phyloP scores from a whole-genome alignment of 2,113 vertebrate genomes.

The Origma solitaria region DNA sequence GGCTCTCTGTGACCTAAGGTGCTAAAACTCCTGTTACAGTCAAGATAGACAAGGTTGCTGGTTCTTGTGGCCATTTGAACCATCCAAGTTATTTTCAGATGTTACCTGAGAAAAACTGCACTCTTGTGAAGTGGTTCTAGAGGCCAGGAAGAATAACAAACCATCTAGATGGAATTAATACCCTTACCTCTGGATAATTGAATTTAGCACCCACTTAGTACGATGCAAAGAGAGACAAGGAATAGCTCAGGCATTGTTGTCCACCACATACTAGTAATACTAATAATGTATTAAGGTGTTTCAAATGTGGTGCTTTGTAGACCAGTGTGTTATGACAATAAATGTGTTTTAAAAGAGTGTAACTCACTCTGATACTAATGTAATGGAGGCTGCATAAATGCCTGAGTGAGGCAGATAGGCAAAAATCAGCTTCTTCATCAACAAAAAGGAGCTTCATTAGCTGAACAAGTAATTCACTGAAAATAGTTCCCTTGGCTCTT shows the following conservation, averaged over 20 bases:
- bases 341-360: neutral
- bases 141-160: neutral
- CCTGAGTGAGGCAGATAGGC: neutral
- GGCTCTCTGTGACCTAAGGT: neutral
- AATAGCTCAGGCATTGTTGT: neutral
- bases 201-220: neutral
- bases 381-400: neutral
- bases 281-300: neutral
- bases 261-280: neutral
- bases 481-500: neutral
- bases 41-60: neutral
- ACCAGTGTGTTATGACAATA: neutral
- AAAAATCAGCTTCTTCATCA: neutral
- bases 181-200: neutral
- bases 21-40: neutral
- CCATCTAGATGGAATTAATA: neutral
- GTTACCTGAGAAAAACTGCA: neutral
- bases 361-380: neutral
- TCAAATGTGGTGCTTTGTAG: neutral
- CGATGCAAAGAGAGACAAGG: fast-evolving
- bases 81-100: neutral
- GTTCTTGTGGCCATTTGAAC: neutral
- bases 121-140: neutral
- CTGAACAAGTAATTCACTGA: neutral
- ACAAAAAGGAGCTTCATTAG: neutral